Base-by-base conservation (phyloP, 2,113 vertebrate species). In the Mirounga angustirostris region DNA sequence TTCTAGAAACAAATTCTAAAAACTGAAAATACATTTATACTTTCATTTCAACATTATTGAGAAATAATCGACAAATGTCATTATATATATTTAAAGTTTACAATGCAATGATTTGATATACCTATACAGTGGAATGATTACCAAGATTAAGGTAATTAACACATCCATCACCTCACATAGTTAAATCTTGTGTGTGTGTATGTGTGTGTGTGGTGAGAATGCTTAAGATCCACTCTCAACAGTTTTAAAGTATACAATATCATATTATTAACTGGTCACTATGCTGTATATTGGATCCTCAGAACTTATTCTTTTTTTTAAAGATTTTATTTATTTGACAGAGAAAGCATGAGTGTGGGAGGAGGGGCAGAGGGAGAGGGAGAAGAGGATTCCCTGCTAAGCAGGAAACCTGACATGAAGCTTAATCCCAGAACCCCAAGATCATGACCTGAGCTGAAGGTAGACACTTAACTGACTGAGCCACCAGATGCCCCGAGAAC, bases 1-100 rank as follows among this genome's bases (percentile, higher is more conserved):
- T 89, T 89, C 76, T 94, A 88, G 40, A 95, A 95, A 73, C 79
- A 90, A 78, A 59, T 94, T 73, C 40, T 91, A 86, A 80, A 81
- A 91, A 52, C 54, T 93, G 22, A 86, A 87, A 90, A 93, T 81
- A 24, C 9, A 30, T 1, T 82, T 10, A 80, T 56, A 81, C 3
- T 36, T 67, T 40, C 36, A 67, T 90, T 54, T 79, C 40, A 76
- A 80, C 52, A 83, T 89, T 67, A 59, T 36, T 87, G 8, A 79
- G 52, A 30, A 69, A 61, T 61, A 10, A 93, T 61, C 61, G 54
- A 74, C 15, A 84, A 59, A 22, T 43, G 74, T 4, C 19, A 89
- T 28, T 74, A 36, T 59, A 56, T 58, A 26, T 40, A 73, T 73
- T 58, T 61, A 46, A 91, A 94, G 16, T 52, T 14, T 69, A 74